Percentiles rank a stretch among this genome's conserved stretches.
These are phyloP conservation scores for Drosophila sproati DNA, from an alignment of 1,140 invertebrate species.

Conservation along the genomic window DNA sequence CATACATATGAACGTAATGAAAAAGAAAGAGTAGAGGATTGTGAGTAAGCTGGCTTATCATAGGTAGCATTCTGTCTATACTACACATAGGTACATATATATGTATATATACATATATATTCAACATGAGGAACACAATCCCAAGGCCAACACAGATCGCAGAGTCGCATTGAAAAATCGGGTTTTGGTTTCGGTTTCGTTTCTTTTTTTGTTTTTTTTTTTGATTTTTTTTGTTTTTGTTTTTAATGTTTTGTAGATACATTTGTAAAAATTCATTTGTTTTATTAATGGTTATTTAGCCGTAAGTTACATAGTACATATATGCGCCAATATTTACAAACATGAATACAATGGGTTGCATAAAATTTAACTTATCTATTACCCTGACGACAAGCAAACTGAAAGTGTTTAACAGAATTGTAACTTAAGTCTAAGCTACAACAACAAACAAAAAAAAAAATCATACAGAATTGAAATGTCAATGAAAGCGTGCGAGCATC, in stretches of 20 bases:
- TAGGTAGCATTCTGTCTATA: background rate
- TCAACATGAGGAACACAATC: constrained; percentile 23
- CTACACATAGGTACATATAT: background rate
- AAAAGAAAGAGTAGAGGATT: constrained; percentile 17
- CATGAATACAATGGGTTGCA: constrained; percentile 55
- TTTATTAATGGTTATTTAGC: constrained; percentile 26
- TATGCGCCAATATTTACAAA: constrained; percentile 77
- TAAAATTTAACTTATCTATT: constrained; percentile 62
- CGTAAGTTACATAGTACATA: constrained; percentile 29
- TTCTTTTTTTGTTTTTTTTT: constrained; percentile 36
- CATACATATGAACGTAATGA: background rate
- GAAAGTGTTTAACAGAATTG: constrained; percentile 36
- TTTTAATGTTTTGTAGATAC: background rate
- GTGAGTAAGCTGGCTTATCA: constrained; percentile 36
- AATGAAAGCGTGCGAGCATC: constrained; percentile 38
- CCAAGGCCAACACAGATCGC: constrained; percentile 24
- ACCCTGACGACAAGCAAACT: constrained; percentile 57
- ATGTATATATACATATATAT: background rate
- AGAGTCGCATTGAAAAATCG: constrained; percentile 39
- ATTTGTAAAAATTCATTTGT: constrained; percentile 3
- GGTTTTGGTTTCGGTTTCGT: constrained; percentile 25
- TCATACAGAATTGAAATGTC: constrained; percentile 34
- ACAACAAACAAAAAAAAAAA: constrained; percentile 34
- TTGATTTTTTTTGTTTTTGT: constrained; percentile 4
- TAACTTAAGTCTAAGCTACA: constrained; percentile 43